phyloP scores from a whole-genome alignment of 1,140 invertebrate species.

The Lepidotrigona ventralis region DNA sequence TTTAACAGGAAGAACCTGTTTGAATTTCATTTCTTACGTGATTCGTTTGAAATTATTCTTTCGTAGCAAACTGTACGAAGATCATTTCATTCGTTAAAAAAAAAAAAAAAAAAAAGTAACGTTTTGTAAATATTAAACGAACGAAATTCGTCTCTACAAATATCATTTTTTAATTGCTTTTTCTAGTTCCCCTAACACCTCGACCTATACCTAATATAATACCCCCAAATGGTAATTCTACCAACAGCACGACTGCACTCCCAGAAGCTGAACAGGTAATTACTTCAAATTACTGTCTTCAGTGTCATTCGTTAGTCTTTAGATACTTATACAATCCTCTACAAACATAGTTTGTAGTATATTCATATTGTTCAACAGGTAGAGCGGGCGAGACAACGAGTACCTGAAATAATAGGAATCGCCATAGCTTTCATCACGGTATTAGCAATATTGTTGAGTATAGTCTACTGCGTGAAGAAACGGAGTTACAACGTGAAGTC shows the following conservation, averaged over 20 bases:
- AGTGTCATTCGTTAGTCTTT: neutral
- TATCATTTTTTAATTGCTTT: constrained; percentile 18
- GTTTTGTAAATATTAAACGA: neutral
- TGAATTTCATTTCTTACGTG: neutral
- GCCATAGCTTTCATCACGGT: constrained; percentile 69
- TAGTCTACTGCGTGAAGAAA: constrained; percentile 69
- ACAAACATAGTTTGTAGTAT: constrained; percentile 27
- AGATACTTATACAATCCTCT: neutral
- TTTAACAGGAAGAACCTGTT: too few species aligned
- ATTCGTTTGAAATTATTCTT: neutral
- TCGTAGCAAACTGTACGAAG: neutral
- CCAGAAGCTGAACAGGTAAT: constrained; percentile 75
- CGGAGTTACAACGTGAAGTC: constrained; percentile 64
- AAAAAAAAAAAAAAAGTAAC: neutral
- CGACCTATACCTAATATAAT: constrained; percentile 83
- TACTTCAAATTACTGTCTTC: neutral
- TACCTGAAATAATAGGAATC: constrained; percentile 75
- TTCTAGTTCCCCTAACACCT: constrained; percentile 81
- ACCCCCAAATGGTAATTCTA: constrained; percentile 79
- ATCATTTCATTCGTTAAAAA: neutral
- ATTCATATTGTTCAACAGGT: constrained; percentile 62
- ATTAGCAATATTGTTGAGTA: constrained; percentile 64
- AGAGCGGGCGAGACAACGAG: constrained; percentile 65
- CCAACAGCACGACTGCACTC: constrained; percentile 71
- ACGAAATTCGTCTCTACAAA: neutral